These are phyloP conservation scores for Ochropacha duplaris DNA, from an alignment of 2,888 invertebrate genomes.

Conservation along the genomic window DNA sequence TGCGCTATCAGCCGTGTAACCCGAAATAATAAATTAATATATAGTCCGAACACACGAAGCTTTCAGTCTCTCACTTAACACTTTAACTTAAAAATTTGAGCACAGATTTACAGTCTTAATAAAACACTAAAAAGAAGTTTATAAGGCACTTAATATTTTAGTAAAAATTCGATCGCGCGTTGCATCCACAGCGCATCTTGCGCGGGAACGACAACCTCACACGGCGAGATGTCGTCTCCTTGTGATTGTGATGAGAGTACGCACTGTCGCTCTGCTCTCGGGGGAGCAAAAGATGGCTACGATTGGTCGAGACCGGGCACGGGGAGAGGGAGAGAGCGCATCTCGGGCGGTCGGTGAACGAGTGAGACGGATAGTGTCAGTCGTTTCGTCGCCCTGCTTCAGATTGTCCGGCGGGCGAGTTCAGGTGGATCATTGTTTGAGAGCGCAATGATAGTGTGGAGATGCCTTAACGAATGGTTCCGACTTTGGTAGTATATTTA, in stretches of 20 bases:
- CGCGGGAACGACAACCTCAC: slow-evolving; percentile 76
- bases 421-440: slow-evolving; percentile 75
- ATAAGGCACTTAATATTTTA: slow-evolving; percentile 56
- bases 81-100: slow-evolving; percentile 55
- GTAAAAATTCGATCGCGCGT: slow-evolving; percentile 52
- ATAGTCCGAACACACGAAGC: slow-evolving; percentile 64
- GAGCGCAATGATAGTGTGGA: slow-evolving; percentile 75
- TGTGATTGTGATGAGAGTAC: slow-evolving; percentile 79
- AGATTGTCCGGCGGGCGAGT: slow-evolving; percentile 71
- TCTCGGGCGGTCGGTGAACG: slow-evolving; percentile 60
- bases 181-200: slow-evolving; percentile 50
- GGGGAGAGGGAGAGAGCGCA: slow-evolving; percentile 76
- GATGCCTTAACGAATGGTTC: slow-evolving; percentile 63
- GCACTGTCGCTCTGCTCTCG: slow-evolving; percentile 83
- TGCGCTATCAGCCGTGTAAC: slow-evolving; percentile 68
- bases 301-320: slow-evolving; percentile 78
- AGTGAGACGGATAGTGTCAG: slow-evolving; percentile 69
- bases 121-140: slow-evolving; percentile 54
- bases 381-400: slow-evolving; percentile 70
- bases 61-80: slow-evolving; percentile 71
- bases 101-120: slow-evolving; percentile 65
- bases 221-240: slow-evolving; percentile 79
- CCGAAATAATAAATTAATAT: slow-evolving; percentile 50
- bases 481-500: slow-evolving; percentile 46
- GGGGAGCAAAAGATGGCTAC: slow-evolving; percentile 80